Evolutionary conservation across 2,888 invertebrate species (phyloP), one percentile per base, ranked within the genome.

Genomic region (Meghimatium bilineatum): DNA sequence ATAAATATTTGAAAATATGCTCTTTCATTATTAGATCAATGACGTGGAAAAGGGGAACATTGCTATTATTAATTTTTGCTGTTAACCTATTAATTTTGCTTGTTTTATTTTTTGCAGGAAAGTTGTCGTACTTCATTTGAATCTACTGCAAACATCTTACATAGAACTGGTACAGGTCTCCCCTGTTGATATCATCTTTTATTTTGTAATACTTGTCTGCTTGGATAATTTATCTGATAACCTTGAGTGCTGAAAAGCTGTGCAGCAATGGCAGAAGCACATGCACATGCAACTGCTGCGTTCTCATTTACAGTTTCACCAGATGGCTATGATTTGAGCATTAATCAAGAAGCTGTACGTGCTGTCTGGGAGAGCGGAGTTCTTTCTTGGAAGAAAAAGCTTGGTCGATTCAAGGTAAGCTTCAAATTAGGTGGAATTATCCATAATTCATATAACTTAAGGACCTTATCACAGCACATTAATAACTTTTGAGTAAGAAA

Each of bases 251-350:
- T 17, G 56, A 56, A 26, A 56, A 44, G 12, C 29, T 1, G 5
- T 3, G n/a, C 36, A 49, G 71, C 32, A 60, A 99, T 99, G 99
- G n/a, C n/a, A n/a, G n/a, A n/a, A n/a, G 99, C 99, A 92, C 99
- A 99, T 96, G 99, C 99, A 89, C 99, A 99, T 95, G 96, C 97
- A 87, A 99, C 99, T 82, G 99, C 99, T 87, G 99, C 98, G 87
- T 99, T 99, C 94, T 97, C 98, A 82, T 99, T 99, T 94, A 96
- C 97, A 77, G 97, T 99, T 91, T 98, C 98, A 87, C 99, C 99
- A 93, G 99, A 99, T 93, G 99, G 99, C 89, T 97, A 99, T 95
- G 97, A 99, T 92, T 97, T 99, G 80, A 97, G 99, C 94, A 98
- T 99, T 93, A 99, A 99, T 93, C 96, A 97, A 85, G 99, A 99